phyloP scores from a whole-genome alignment of 2,113 vertebrate genomes.

The Engraulis encrasicolus region DNA sequence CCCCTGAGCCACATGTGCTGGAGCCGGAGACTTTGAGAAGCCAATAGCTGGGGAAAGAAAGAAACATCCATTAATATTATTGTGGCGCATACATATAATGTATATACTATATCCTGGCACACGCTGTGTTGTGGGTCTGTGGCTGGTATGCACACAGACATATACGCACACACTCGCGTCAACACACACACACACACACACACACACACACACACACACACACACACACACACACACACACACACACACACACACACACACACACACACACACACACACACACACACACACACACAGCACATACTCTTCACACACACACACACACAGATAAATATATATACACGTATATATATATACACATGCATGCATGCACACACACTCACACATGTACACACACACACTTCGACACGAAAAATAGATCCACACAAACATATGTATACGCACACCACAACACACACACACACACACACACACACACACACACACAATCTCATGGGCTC shows the following conservation, averaged over 20 bases:
- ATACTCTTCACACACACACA: no score
- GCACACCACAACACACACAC: neutral
- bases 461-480: neutral
- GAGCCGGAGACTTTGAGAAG: neutral
- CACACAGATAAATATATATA: no score
- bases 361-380: no score
- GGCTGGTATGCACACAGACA: neutral
- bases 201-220: conserved; percentile 3
- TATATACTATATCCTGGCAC: conserved; percentile 1
- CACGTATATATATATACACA: no score
- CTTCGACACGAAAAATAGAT: no score
- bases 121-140: neutral
- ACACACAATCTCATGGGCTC: neutral
- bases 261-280: neutral
- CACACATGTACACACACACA: neutral
- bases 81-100: neutral
- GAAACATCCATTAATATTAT: neutral
- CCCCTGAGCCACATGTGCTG: no score
- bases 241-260: no score
- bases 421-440: neutral
- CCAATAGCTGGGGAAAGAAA: neutral
- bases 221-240: neutral
- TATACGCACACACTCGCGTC: neutral
- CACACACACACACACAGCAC: neutral
- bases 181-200: neutral